Conservation (phyloP, 2,113 vertebrate genomes). For the Diadophis punctatus region DNA sequence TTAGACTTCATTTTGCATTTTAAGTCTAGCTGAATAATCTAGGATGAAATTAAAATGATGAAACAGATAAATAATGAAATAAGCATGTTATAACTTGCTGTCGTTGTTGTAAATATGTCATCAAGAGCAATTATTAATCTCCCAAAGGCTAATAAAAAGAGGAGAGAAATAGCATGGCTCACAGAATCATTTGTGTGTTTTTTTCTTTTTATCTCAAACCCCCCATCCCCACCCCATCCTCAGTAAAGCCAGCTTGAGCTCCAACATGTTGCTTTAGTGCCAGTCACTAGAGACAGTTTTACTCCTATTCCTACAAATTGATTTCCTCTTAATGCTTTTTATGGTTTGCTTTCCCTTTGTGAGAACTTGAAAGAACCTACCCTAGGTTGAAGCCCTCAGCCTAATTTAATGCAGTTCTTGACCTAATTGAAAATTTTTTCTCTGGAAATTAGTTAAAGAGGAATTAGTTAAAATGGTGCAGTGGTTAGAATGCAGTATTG, state of each 20-base stretch:
- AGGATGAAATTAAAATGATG: conserved; percentile 47
- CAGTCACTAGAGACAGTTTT: conserved; percentile 31
- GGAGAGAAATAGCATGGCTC: conserved; percentile 30
- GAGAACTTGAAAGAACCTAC: conserved; percentile 16
- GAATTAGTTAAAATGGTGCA: background rate
- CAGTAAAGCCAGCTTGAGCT: conserved; percentile 33
- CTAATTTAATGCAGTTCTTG: background rate
- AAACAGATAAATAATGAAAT: conserved; percentile 62
- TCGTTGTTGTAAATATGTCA: conserved; percentile 47
- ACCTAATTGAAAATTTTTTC: background rate
- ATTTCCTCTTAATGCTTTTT: background rate
- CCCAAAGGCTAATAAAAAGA: conserved; percentile 60
- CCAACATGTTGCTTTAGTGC: conserved; percentile 29
- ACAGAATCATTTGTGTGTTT: background rate
- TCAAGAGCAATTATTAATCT: conserved; percentile 47
- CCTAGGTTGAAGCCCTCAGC: background rate
- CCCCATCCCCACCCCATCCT: background rate
- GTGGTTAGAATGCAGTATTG: background rate
- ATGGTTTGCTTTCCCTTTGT: background rate
- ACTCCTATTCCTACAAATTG: background rate
- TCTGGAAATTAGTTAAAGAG: background rate
- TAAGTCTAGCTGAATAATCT: conserved; percentile 59
- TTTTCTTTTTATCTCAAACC: conserved; percentile 45
- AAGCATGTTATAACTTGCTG: conserved; percentile 56
- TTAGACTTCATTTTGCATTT: conserved; percentile 42